Evolutionary conservation across 2,888 invertebrate species (phyloP).

Genomic region (Melikaiella ostensackeni): DNA sequence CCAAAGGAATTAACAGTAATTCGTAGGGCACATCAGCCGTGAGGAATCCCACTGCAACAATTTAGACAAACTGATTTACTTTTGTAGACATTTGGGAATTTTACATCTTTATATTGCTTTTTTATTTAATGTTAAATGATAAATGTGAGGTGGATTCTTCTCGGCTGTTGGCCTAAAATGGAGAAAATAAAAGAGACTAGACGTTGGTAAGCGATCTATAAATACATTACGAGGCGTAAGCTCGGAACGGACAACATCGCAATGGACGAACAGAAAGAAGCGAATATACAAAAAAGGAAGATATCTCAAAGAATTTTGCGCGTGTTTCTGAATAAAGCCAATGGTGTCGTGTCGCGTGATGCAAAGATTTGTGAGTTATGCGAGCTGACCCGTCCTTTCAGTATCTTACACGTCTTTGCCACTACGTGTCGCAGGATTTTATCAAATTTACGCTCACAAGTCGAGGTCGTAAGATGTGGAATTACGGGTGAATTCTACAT

Average conservation of each 20-base stretch:
- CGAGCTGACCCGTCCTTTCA: constrained; percentile 39
- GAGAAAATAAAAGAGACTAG: constrained; percentile 59
- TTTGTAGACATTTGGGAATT: neutral
- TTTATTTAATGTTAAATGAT: too few relatives aligned
- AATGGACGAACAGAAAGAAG: constrained; percentile 70
- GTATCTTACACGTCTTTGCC: neutral
- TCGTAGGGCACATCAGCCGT: constrained; percentile 40
- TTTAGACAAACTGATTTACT: neutral
- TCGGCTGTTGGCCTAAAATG: constrained; percentile 39
- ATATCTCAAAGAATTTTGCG: constrained; percentile 56
- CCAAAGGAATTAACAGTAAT: constrained; percentile 47
- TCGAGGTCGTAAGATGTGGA: too few relatives aligned
- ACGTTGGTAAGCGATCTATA: constrained; percentile 73
- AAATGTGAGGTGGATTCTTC: neutral
- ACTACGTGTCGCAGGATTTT: constrained; percentile 19
- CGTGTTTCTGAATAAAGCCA: constrained; percentile 54
- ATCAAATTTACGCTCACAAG: neutral
- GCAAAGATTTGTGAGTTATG: constrained; percentile 57
- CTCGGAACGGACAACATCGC: constrained; percentile 73
- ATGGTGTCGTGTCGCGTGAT: constrained; percentile 57
- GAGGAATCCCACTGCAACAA: constrained; percentile 39
- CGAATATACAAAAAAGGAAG: constrained; percentile 57
- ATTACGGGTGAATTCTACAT: too few relatives aligned
- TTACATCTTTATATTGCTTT: neutral
- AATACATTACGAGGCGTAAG: constrained; percentile 77